Evolutionary conservation across 2,888 invertebrate species (phyloP).

Genomic region (Craniophora ligustri): DNA sequence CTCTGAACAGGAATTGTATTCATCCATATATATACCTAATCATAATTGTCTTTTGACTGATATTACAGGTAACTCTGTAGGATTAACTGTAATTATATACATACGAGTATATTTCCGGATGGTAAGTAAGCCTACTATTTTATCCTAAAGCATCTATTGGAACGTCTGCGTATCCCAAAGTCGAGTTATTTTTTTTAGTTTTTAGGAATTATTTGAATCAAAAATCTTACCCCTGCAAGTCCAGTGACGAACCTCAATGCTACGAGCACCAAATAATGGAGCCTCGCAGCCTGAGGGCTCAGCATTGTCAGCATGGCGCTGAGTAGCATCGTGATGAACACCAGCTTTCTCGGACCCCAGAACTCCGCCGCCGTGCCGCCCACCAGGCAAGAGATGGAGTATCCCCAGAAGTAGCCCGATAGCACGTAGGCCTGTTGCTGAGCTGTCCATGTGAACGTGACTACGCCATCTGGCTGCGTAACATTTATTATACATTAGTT

Average conservation of each 20-base stretch:
- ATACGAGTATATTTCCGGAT: too few species aligned
- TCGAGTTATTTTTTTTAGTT: too few species aligned
- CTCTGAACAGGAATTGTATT: too few species aligned
- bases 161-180: too few species aligned
- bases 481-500: conserved; percentile 7
- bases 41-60: too few species aligned
- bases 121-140: too few species aligned
- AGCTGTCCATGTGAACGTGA: conserved; percentile 88
- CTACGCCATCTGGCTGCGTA: conserved; percentile 76
- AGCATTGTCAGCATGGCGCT: conserved; percentile 88
- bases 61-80: too few species aligned
- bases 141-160: too few species aligned
- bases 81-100: too few species aligned
- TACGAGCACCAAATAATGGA: conserved; percentile 89
- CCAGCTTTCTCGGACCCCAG: conserved; percentile 89
- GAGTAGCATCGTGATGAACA: conserved; percentile 87
- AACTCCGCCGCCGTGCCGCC: conserved; percentile 90
- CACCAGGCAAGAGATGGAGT: conserved; percentile 90
- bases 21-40: too few species aligned
- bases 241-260: conserved; percentile 89
- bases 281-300: conserved; percentile 89
- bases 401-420: conserved; percentile 88
- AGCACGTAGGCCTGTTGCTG: conserved; percentile 90
- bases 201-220: too few species aligned
- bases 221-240: conserved; percentile 87